phyloP scores from a whole-genome alignment of 2,113 vertebrate species.

The Rhinopithecus roxellana region DNA sequence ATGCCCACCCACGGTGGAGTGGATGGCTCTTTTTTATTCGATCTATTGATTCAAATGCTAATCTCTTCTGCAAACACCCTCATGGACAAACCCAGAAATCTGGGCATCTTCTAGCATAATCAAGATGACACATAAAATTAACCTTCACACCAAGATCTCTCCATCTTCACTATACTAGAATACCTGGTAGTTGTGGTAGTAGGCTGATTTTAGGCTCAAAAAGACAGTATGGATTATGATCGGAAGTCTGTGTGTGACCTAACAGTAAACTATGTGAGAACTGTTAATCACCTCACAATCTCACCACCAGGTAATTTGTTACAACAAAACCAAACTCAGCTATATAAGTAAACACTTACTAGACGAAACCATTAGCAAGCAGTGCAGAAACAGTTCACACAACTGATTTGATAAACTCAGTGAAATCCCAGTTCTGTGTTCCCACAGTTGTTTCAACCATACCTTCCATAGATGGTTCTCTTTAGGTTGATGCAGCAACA shows the following conservation, averaged over 20 bases:
- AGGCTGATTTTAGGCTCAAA: background rate
- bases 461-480: background rate
- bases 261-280: background rate
- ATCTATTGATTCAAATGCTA: background rate
- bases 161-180: background rate
- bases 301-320: background rate
- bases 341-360: conserved; percentile 14
- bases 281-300: background rate
- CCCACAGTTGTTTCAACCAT: background rate
- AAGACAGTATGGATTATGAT: background rate
- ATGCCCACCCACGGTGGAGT: background rate
- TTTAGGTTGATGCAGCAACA: background rate
- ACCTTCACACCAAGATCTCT: background rate
- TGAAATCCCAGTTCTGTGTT: background rate
- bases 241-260: background rate
- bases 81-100: background rate
- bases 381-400: background rate
- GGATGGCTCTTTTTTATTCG: background rate
- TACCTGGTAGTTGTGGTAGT: background rate
- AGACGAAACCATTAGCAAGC: conserved; percentile 7
- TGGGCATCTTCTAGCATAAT: background rate
- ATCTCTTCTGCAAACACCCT: background rate
- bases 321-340: background rate
- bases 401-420: background rate
- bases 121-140: background rate